Evolutionary conservation across 2,113 vertebrate species (phyloP).

Genomic region (Nipponia nippon): DNA sequence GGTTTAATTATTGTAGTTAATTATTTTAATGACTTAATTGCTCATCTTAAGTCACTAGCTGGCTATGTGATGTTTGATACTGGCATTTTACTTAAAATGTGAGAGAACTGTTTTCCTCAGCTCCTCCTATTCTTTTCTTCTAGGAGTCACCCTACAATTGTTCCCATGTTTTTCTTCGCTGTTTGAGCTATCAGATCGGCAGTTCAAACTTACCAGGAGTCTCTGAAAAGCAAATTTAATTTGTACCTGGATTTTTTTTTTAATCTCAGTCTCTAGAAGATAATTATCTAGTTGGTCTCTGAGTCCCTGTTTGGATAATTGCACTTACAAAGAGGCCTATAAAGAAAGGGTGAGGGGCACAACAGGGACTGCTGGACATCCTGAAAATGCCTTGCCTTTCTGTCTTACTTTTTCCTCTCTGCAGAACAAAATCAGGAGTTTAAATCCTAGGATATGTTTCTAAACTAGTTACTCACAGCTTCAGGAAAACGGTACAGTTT

Average conservation of each 20-base stretch:
- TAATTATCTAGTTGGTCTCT: background rate
- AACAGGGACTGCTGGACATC: background rate
- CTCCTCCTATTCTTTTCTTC: background rate
- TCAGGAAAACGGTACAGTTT: background rate
- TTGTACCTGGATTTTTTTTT: background rate
- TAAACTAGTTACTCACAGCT: background rate
- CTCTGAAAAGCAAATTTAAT: conserved; percentile 13
- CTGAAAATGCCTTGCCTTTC: background rate
- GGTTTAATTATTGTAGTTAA: background rate
- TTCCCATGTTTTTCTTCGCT: background rate
- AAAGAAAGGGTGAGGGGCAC: background rate
- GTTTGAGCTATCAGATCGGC: background rate
- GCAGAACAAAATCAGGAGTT: background rate
- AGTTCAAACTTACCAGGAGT: background rate
- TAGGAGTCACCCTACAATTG: background rate
- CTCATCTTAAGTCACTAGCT: background rate
- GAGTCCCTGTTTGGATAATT: background rate
- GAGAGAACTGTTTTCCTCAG: background rate
- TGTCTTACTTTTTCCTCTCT: background rate
- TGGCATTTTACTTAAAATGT: background rate
- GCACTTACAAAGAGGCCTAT: background rate
- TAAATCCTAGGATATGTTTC: background rate
- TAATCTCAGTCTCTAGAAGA: background rate
- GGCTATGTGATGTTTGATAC: background rate
- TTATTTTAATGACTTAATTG: background rate